These are phyloP conservation scores for Pseudomyrmex flavicornis DNA, from an alignment of 1,140 invertebrate genomes.

Conservation along the genomic window DNA sequence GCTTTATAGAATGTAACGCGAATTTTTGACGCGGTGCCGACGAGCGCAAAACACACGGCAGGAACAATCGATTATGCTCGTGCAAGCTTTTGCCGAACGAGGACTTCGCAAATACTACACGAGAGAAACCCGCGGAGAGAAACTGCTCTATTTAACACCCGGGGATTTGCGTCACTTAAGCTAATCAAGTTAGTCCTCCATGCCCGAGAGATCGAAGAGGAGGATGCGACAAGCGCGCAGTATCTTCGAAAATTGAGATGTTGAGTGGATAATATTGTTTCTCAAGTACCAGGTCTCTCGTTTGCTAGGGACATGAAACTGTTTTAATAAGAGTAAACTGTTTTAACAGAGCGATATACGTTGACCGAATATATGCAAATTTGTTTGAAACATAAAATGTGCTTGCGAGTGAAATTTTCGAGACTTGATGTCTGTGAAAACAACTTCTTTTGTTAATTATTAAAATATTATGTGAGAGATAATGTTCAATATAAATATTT, in stretches of 20 bases:
- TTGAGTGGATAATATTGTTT: constrained; percentile 38
- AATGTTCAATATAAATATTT: no score
- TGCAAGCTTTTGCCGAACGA: not conserved
- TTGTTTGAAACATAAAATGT: not conserved
- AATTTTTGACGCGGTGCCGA: not conserved
- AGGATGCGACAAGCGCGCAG: not conserved
- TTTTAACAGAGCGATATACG: constrained; percentile 4
- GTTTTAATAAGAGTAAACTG: no score
- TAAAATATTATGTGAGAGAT: no score
- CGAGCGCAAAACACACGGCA: not conserved
- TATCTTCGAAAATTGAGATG: constrained; percentile 41
- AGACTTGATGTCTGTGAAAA: not conserved
- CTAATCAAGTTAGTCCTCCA: constrained; percentile 51
- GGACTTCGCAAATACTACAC: not conserved
- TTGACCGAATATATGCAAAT: not conserved
- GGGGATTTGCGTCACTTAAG: constrained; percentile 46
- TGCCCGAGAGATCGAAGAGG: constrained; percentile 32
- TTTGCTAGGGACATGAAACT: constrained; percentile 15
- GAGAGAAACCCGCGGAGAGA: not conserved
- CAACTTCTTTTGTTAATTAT: not conserved
- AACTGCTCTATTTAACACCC: constrained; percentile 48
- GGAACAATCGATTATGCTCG: not conserved
- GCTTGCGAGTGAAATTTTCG: constrained; percentile 13
- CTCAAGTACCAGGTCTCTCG: not conserved
- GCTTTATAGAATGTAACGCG: not conserved